Conservation (phyloP, 1,140 invertebrate species). For the Paraescarpia echinospica region DNA sequence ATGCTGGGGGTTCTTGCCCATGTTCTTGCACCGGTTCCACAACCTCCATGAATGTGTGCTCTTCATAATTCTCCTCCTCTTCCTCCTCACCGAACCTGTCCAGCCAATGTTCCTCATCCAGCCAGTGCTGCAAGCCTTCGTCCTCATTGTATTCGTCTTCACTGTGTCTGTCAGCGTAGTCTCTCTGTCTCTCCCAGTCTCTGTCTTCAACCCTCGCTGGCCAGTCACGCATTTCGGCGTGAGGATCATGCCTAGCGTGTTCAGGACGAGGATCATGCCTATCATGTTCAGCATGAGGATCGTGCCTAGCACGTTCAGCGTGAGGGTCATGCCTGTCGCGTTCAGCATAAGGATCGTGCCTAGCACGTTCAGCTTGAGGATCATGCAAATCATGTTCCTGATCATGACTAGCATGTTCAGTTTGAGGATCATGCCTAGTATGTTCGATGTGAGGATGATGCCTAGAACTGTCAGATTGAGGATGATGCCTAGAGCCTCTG, state of each 20-base stretch:
- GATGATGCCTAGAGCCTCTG: background rate
- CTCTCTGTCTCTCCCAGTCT: background rate
- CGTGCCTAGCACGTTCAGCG: background rate
- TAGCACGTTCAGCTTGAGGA: background rate
- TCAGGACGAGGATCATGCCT: background rate
- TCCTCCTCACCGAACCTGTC: background rate
- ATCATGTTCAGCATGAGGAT: background rate
- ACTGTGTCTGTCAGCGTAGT: background rate
- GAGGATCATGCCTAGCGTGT: background rate
- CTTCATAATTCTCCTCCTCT: background rate
- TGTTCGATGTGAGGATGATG: no score
- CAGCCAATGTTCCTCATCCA: background rate
- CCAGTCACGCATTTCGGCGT: background rate
- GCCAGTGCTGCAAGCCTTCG: background rate
- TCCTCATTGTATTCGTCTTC: background rate
- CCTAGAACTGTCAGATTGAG: no score
- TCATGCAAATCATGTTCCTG: background rate
- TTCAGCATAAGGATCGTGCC: background rate
- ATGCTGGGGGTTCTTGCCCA: background rate
- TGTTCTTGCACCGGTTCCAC: background rate
- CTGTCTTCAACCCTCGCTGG: background rate
- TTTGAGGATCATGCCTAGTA: background rate
- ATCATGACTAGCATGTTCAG: background rate
- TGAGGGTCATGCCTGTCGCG: background rate
- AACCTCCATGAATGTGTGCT: background rate